Conservation (phyloP, 2,888 invertebrate species). For the Metellina segmentata region DNA sequence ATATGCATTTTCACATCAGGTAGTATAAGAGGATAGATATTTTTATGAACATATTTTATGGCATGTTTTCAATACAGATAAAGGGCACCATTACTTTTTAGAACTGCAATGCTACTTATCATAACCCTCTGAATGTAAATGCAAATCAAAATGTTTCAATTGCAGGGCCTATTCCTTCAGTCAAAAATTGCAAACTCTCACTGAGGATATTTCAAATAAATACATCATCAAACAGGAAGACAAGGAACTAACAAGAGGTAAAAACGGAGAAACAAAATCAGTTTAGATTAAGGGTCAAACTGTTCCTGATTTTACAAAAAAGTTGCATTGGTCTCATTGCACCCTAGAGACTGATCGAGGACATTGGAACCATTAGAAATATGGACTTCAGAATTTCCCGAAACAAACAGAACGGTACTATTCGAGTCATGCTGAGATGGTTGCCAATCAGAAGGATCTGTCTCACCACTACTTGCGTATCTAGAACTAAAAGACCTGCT, state of each 20-base stretch:
- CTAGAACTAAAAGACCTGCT: constrained; percentile 38
- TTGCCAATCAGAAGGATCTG: not conserved
- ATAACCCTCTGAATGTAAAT: too few species aligned
- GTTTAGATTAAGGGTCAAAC: not conserved
- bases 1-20: constrained; percentile 26
- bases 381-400: constrained; percentile 53
- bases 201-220: too few species aligned
- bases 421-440: constrained; percentile 24
- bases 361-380: constrained; percentile 9
- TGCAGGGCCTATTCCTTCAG: too few species aligned
- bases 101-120: too few species aligned
- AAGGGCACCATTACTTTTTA: not conserved
- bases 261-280: too few species aligned
- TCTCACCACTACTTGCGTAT: constrained; percentile 21
- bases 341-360: not conserved
- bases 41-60: constrained; percentile 29
- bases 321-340: constrained; percentile 61
- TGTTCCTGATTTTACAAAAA: constrained; percentile 37
- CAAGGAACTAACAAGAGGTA: too few species aligned
- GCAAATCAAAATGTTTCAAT: too few species aligned
- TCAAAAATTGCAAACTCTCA: too few species aligned
- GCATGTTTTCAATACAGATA: not conserved
- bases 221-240: too few species aligned
- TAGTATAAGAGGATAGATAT: constrained; percentile 17
- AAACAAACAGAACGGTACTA: constrained; percentile 71